Percentiles rank a stretch among this genome's conserved stretches.
These are phyloP conservation scores for Myiagra hebetior DNA, from an alignment of 2,113 vertebrate genomes.

Conservation along the genomic window DNA sequence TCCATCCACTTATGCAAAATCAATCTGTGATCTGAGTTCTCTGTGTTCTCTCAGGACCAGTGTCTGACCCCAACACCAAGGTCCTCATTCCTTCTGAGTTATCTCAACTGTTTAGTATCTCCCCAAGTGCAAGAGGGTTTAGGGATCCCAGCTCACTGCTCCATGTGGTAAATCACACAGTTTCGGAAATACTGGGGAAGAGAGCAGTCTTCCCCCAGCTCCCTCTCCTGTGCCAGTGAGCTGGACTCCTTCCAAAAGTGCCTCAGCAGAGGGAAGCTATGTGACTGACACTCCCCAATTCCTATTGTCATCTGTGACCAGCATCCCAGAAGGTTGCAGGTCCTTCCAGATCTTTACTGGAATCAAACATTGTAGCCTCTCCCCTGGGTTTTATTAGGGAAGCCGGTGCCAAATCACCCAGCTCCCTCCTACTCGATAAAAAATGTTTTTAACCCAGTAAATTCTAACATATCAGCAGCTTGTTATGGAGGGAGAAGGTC, in stretches of 20 bases:
- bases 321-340: not conserved
- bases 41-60: not conserved
- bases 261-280: not conserved
- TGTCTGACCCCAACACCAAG: not conserved
- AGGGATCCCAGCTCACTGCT: not conserved
- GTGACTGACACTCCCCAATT: not conserved
- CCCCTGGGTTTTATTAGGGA: conserved; percentile 53
- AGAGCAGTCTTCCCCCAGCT: conserved; percentile 5
- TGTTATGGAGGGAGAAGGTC: conserved; percentile 72
- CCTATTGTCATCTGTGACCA: not conserved
- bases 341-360: conserved; percentile 51
- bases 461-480: conserved; percentile 73
- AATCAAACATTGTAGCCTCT: conserved; percentile 48
- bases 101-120: not conserved
- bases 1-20: not conserved
- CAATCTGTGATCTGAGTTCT: not conserved
- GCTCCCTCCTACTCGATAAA: conserved; percentile 66
- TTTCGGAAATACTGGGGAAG: not conserved
- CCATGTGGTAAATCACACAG: not conserved
- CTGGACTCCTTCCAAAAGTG: conserved; percentile 16
- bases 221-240: not conserved
- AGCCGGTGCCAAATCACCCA: conserved; percentile 53
- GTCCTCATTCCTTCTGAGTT: not conserved
- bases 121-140: not conserved
- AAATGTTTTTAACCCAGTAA: conserved; percentile 72